Base-by-base conservation (phyloP, 2,113 vertebrate genomes). In the Spea multiplicata region DNA sequence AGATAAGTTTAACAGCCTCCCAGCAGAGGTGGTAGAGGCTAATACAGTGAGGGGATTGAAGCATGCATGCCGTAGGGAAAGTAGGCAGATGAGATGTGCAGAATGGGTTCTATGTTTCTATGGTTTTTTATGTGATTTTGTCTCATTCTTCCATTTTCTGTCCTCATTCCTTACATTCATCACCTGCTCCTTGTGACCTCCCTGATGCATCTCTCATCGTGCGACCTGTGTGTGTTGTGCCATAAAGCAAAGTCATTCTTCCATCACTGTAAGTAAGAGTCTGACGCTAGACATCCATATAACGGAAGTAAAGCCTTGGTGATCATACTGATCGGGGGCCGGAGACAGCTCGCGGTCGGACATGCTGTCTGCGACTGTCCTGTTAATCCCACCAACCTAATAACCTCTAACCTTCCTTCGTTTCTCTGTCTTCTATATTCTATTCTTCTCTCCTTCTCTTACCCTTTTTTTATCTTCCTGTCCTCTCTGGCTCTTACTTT, bases 181-280 rank as follows among this genome's bases (percentile, higher is more conserved):
- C 82, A 65, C 85, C 81, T 0, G 79, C 81, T 49, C 45, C 77
- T 53, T 77, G 74, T 75, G 62, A 78, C 12, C 59, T 77, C 81
- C 80, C 70, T 46, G 67, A 55, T 16, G 9, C 55, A 67, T 78
- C 65, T 74, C 57, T 49, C 79, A 68, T 76, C 74, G 66, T 76
- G 46, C 69, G 65, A 76, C 68, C 69, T 79, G 76, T 73, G 71
- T 5, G 76, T 73, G 71, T 5, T 47, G 9, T 8, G 0, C 73
- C 73, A 73, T 59, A 82, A 87, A 94, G 93, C 93, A 89, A 95
- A 93, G 84, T 72, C 91, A 48, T 90, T 95, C 81, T 93, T 95
- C 87, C 93, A 94, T 86, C 89, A 93, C 82, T 89, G 93, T 95
- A 89, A 94, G 93, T 91, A 89, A 76, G 48, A 57, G 30, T 30